A percentile compares a stretch with the other conserved stretches of the same genome.
phyloP scores from a whole-genome alignment of 2,888 invertebrate genomes.

The Smittia sp. region DNA sequence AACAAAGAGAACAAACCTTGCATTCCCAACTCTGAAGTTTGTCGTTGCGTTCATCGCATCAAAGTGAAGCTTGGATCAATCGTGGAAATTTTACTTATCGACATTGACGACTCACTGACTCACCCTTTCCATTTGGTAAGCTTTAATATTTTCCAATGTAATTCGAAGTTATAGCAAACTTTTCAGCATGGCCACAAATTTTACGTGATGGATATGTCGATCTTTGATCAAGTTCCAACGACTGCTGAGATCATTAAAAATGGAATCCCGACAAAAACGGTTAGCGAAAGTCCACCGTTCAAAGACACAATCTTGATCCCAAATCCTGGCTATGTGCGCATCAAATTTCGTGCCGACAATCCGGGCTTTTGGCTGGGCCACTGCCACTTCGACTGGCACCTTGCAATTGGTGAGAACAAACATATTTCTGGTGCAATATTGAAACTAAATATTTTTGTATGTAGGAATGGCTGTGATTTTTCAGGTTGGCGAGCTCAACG shows the following conservation, averaged over 20 bases:
- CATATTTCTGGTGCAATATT: too few relatives aligned
- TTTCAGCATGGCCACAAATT: constrained; percentile 48
- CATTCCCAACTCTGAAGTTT: constrained; percentile 43
- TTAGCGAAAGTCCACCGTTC: constrained; percentile 45
- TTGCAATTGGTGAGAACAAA: constrained; percentile 41
- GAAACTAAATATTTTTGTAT: background rate
- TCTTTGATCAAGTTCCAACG: constrained; percentile 44
- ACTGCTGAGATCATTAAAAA: background rate
- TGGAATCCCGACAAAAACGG: background rate
- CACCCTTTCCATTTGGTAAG: constrained; percentile 49
- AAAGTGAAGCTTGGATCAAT: constrained; percentile 46
- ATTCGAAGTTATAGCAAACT: background rate
- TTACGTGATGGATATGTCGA: constrained; percentile 48
- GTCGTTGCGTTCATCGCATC: constrained; percentile 46
- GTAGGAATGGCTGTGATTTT: constrained; percentile 13
- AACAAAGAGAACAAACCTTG: constrained; percentile 44
- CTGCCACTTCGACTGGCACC: constrained; percentile 49
- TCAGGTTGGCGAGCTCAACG: constrained; percentile 6
- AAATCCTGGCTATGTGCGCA: constrained; percentile 48
- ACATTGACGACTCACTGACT: constrained; percentile 47
- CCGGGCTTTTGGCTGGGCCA: constrained; percentile 49
- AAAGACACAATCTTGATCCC: constrained; percentile 50
- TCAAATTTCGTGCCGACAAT: constrained; percentile 48
- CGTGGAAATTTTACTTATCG: constrained; percentile 43
- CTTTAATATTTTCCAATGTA: constrained; percentile 22